Conservation (phyloP, 1,140 invertebrate genomes). For the Acromyrmex echinatior region DNA sequence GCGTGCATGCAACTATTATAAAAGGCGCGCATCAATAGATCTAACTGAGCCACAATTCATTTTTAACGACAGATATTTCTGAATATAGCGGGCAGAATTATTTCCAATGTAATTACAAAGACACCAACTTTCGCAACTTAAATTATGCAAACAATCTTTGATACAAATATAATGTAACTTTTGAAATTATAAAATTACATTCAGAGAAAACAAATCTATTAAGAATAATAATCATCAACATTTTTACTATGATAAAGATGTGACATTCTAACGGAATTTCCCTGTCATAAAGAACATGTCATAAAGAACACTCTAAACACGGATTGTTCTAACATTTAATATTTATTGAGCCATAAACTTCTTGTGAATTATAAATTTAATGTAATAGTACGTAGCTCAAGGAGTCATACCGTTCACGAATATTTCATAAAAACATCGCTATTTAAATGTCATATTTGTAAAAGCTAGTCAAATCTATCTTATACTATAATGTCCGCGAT, state of each 20-base stretch:
- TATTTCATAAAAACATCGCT: slow-evolving; percentile 17
- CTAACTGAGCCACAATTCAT: background rate
- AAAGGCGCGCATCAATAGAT: slow-evolving; percentile 8
- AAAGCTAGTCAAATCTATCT: background rate
- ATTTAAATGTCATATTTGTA: background rate
- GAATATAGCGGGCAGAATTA: background rate
- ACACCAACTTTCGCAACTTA: background rate
- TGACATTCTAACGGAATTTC: background rate
- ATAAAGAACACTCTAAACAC: background rate
- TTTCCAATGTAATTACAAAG: background rate
- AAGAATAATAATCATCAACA: background rate
- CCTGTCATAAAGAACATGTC: background rate
- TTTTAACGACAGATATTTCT: slow-evolving; percentile 6
- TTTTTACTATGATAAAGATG: background rate
- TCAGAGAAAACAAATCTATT: background rate
- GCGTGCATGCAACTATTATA: slow-evolving; percentile 18
- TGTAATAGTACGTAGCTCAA: slow-evolving; percentile 12
- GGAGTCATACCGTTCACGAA: slow-evolving; percentile 19
- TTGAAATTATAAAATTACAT: background rate
- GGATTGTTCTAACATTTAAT: background rate
- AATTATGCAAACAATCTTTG: slow-evolving; percentile 5
- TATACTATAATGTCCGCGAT: background rate
- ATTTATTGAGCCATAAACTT: background rate
- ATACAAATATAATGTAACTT: background rate
- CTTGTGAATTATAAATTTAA: slow-evolving; percentile 60